phyloP scores from a whole-genome alignment of 2,113 vertebrate species.

The Grantiella picta region DNA sequence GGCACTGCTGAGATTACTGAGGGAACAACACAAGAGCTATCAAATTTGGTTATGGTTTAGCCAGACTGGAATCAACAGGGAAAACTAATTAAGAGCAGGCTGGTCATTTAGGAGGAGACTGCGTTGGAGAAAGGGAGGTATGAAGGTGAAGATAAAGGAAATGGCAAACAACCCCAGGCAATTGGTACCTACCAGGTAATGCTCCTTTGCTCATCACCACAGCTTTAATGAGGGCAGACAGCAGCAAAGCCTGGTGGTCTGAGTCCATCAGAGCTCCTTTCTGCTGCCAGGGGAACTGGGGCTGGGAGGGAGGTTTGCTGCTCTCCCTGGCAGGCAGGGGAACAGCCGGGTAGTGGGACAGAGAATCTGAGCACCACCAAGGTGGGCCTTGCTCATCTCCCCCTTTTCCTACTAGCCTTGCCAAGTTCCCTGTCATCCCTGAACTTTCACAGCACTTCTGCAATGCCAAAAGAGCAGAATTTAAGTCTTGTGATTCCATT shows the following conservation, averaged over 20 bases:
- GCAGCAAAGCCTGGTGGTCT: fast-evolving
- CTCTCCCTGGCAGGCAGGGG: background rate
- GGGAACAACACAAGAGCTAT: background rate
- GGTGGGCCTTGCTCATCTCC: background rate
- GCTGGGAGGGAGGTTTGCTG: background rate
- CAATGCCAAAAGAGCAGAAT: background rate
- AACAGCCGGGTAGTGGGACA: background rate
- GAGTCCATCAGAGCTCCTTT: background rate
- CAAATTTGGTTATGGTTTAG: background rate
- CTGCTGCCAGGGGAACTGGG: background rate
- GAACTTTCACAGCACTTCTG: background rate
- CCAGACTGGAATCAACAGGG: background rate
- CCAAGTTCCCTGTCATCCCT: background rate
- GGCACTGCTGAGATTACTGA: background rate
- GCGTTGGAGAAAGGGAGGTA: background rate
- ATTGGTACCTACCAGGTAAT: background rate
- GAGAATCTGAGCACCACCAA: background rate
- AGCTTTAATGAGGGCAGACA: background rate
- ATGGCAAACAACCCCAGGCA: background rate
- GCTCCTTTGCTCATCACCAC: fast-evolving
- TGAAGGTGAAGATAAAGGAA: background rate
- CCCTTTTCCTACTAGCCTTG: background rate
- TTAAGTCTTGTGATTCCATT: background rate
- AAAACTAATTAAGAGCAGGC: background rate
- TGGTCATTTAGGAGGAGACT: background rate